phyloP scores from a whole-genome alignment of 2,888 invertebrate genomes.

The Papilio gigon region DNA sequence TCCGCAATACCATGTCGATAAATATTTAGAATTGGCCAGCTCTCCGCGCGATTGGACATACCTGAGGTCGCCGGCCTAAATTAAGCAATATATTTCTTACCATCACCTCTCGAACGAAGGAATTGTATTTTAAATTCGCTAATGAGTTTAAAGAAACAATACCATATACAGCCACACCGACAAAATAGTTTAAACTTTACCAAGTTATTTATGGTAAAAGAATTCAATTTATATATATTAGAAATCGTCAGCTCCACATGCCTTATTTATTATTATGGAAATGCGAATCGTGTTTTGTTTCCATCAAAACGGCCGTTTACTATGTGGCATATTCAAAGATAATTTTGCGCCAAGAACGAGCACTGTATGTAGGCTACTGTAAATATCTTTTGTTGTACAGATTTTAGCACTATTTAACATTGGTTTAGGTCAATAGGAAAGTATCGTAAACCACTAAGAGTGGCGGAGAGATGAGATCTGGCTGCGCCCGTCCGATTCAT shows the following conservation, averaged over 20 bases:
- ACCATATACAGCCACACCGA: background rate
- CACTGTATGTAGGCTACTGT: background rate
- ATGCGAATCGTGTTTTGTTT: background rate
- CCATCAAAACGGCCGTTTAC: background rate
- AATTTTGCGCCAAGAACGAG: background rate
- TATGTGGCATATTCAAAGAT: background rate
- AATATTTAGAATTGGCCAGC: slow-evolving; percentile 48
- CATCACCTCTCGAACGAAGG: slow-evolving; percentile 22
- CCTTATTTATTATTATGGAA: background rate
- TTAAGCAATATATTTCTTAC: slow-evolving; percentile 37
- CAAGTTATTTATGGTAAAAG: background rate
- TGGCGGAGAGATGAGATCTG: slow-evolving; percentile 55
- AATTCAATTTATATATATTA: background rate
- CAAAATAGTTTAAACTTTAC: background rate
- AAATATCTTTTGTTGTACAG: background rate
- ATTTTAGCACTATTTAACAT: slow-evolving; percentile 20
- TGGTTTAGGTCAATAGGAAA: slow-evolving; percentile 3
- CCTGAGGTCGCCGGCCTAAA: slow-evolving; percentile 18
- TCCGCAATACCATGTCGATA: slow-evolving; percentile 57
- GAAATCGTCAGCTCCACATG: background rate
- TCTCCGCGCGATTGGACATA: slow-evolving; percentile 34
- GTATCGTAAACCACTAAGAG: slow-evolving; percentile 49
- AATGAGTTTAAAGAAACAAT: slow-evolving; percentile 13
- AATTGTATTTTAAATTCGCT: slow-evolving; percentile 21
- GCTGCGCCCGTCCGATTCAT: slow-evolving; percentile 65